Base-by-base conservation (phyloP, 2,888 invertebrate genomes). In the Andrena trimmerana region DNA sequence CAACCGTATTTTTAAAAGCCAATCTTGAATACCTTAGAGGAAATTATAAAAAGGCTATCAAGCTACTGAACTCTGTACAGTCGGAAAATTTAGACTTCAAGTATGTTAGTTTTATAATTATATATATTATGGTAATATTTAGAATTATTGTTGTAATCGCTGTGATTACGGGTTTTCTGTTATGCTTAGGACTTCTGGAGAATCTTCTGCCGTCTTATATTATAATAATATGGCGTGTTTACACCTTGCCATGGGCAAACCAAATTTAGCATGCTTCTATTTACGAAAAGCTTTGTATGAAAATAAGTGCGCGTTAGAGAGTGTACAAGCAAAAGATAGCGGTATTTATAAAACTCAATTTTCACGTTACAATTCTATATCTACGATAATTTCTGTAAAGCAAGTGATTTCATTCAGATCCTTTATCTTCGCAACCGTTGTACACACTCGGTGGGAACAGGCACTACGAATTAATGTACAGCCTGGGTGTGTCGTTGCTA, bases 161-260 rank as follows among this genome's bases (percentile, higher is more conserved):
- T 10, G 90, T 33, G 91, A 92, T 89, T 16, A 42, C 10, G 68
- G 48, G 54, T 48, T 62, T 70, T 70, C 8, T 77, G 68, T 52
- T 69, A 7, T n/a, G 87, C 93, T 65, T 87, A 95, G 96, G 86
- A 95, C 95, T 48, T 94, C 93, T 83, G 96, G 96, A 2, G 96
- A 97, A 93, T 95, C 95, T 77, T 94, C 96, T 10, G 94, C 95
- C 27, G 95, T 96, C 68, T 94, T 96, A 92, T 96, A 97, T 90
- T 97, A 97, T 91, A 98, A 98, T 92, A 98, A 98, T 91, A 95
- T 98, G 91, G 98, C 97, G 62, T 96, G 97, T 70, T 95, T 97
- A 86, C 97, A 98, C 94, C 96, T 97, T 91, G 96, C 97, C 52
- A 95, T 97, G 94, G 97, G 97, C 27, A 98, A 98, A 94, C 97